Conservation (phyloP, 2,888 invertebrate genomes). For the Helleia helle region DNA sequence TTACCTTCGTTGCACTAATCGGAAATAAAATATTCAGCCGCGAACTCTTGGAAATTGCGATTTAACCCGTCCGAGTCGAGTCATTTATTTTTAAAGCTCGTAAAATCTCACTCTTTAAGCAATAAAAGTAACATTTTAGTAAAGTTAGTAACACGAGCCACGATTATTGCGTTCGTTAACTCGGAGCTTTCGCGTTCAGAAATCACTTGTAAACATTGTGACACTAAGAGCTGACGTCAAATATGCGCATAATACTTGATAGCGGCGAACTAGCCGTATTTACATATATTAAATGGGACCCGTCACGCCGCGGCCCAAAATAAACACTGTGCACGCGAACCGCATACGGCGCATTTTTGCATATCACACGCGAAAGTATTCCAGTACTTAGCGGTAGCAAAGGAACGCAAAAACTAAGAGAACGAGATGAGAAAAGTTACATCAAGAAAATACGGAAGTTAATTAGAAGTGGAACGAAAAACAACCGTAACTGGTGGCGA, state of each 20-base stretch:
- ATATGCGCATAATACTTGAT: conserved; percentile 35
- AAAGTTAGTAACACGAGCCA: conserved; percentile 44
- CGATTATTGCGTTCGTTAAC: conserved; percentile 42
- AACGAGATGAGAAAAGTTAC: conserved; percentile 71
- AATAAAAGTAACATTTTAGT: conserved; percentile 69
- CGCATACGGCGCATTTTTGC: conserved; percentile 43
- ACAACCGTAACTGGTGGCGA: conserved; percentile 75
- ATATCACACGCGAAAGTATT: conserved; percentile 57
- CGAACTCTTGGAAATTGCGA: conserved; percentile 46
- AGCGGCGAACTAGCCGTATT: conserved; percentile 39
- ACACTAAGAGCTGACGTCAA: conserved; percentile 47
- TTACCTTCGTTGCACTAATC: conserved; percentile 47
- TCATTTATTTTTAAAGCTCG: conserved; percentile 68
- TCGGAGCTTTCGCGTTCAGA: conserved; percentile 38
- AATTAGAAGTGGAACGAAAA: conserved; percentile 73
- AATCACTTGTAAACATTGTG: conserved; percentile 57
- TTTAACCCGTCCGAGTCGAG: conserved; percentile 45
- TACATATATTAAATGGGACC: conserved; percentile 46
- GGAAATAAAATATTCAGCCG: conserved; percentile 54
- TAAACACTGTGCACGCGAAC: conserved; percentile 46
- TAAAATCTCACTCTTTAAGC: conserved; percentile 68
- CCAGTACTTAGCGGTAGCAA: conserved; percentile 49
- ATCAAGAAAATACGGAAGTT: conserved; percentile 72
- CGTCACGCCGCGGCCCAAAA: conserved; percentile 41
- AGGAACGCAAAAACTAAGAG: conserved; percentile 44